Base-by-base conservation (phyloP, 1,140 invertebrate genomes). In the Sycobia sp. region DNA sequence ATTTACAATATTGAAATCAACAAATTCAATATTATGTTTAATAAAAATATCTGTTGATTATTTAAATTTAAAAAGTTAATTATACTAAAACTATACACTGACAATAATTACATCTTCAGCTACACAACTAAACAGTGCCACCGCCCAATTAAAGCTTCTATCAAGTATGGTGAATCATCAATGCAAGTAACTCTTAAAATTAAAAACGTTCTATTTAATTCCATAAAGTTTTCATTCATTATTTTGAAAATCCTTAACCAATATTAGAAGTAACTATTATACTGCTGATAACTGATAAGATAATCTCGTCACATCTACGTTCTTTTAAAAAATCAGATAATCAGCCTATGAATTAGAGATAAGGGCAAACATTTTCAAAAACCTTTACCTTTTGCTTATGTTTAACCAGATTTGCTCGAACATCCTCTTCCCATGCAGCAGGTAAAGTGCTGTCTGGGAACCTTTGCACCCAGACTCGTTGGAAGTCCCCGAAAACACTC, bases 351-450 rank as follows among this genome's bases (percentile, higher is more conserved):
- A n/a, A n/a, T n/a, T n/a, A n/a, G 13, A 23, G 23, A 23, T 51
- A 23, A 23, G 14, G 20, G 11, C 4, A 3, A 47, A 32, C 5
- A 8, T 22, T 36, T 25, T 4, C 36, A 49, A 38, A 44, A n/a
- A n/a, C n/a, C n/a, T n/a, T n/a, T 44, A 81, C 80, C 83, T 90
- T 90, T 73, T 91, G 86, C 83, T 91, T 91, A 84, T 95, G 93
- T 82, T 92, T 93, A 68, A 89, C 86, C 65, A 95, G 85, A 83
- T 94, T 94, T 53, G 90, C 90, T 72, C 91, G 86, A 67, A 95
- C 92, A 86, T 94, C 91, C 80, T 93, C 91, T 76, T 93, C 92
- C 92, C 92, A 95, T 76, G 91, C 91, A 75, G 90, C 90, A 72
- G 93, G 93, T 68, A 95, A 84, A 69, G 90, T 89, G 83, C 90